Conservation (phyloP, 2,888 invertebrate genomes). For the Trilocha varians region DNA sequence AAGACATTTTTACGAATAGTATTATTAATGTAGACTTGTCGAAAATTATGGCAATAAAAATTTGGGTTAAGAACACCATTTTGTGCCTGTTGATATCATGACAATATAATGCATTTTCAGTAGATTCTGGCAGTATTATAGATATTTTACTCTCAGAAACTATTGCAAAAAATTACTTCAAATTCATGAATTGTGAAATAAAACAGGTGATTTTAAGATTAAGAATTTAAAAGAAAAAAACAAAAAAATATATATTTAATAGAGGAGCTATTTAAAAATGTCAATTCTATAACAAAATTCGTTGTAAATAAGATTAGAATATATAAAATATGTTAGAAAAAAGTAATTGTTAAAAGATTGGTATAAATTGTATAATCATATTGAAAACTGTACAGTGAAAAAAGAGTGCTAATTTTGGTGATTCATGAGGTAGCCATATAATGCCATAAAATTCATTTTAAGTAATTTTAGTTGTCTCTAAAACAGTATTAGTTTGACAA, state of each 20-base stretch:
- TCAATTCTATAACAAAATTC: conserved; percentile 62
- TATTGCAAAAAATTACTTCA: conserved; percentile 29
- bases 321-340: conserved; percentile 47
- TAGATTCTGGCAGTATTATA: conserved; percentile 29
- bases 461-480: conserved; percentile 23
- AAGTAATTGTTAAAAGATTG: conserved; percentile 54
- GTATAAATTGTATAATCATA: conserved; percentile 39
- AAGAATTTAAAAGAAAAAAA: conserved; percentile 17
- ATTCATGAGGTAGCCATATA: conserved; percentile 70
- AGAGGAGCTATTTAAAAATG: conserved; percentile 39
- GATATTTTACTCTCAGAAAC: conserved; percentile 29
- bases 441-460: conserved; percentile 56
- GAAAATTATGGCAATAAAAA: conserved; percentile 60
- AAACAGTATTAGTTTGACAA: conserved; percentile 45
- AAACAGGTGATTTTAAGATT: conserved; percentile 6
- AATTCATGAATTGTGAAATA: conserved; percentile 18
- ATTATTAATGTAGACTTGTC: conserved; percentile 71
- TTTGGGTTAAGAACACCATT: conserved; percentile 65
- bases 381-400: conserved; percentile 42
- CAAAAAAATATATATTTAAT: conserved; percentile 40
- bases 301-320: conserved; percentile 65
- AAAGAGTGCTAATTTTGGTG: conserved; percentile 57
- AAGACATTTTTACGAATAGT: conserved; percentile 74
- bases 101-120: conserved; percentile 50
- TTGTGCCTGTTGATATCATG: conserved; percentile 61